These are phyloP conservation scores for Epinotia ramella DNA, from an alignment of 2,888 invertebrate genomes.

Conservation along the genomic window DNA sequence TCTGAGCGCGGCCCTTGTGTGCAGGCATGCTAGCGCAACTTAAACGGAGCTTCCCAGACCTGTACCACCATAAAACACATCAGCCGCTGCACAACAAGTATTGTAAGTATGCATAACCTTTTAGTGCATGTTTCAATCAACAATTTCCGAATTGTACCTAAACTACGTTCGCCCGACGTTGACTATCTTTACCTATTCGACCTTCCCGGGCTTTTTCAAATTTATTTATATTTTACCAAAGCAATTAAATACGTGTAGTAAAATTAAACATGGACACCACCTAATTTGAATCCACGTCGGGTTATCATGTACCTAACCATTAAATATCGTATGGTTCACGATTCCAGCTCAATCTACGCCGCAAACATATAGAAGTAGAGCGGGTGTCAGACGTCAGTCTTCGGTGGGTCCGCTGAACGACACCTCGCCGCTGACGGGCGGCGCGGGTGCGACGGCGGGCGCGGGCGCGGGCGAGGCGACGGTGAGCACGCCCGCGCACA, in stretches of 20 bases:
- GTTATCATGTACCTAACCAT: neutral
- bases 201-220: neutral
- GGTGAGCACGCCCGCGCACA: constrained; percentile 80
- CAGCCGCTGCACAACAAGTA: constrained; percentile 91
- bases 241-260: neutral
- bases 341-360: constrained; percentile 87
- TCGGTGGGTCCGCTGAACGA: constrained; percentile 86
- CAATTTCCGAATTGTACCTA: constrained; percentile 10
- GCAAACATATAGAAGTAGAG: constrained; percentile 85
- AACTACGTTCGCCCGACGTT: constrained; percentile 2
- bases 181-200: neutral
- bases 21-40: constrained; percentile 95
- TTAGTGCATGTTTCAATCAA: constrained; percentile 65
- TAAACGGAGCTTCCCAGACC: constrained; percentile 95
- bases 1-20: constrained; percentile 86
- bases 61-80: constrained; percentile 91
- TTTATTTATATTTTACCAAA: neutral
- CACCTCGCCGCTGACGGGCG: constrained; percentile 78
- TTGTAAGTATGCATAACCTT: constrained; percentile 81
- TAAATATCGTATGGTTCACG: constrained; percentile 12
- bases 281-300: neutral
- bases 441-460: constrained; percentile 54
- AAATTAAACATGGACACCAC: neutral
- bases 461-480: constrained; percentile 70
- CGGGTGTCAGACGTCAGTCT: constrained; percentile 86